Base-by-base conservation (phyloP, 2,113 vertebrate species). In the Psilopsiagon aymara region DNA sequence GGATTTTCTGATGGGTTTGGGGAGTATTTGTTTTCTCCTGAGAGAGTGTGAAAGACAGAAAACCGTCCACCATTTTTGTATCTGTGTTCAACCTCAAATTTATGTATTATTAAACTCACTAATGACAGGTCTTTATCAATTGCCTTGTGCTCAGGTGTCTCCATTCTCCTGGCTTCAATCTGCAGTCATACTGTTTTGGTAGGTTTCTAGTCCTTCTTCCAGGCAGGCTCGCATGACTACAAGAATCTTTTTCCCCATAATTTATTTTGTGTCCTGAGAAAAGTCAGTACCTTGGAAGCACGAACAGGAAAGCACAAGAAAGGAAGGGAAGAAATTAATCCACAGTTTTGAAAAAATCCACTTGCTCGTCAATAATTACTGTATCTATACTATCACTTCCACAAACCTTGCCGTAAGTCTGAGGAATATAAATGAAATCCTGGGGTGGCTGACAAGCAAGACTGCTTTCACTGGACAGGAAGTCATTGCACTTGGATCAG, bases 401-500 rank as follows among this genome's bases (percentile, higher is more conserved):
- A 46, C 35, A 69, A 74, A 69, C 17, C 20, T 77, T 41, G 43
- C 31, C 28, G 3, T 6, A 19, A 25, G 10, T 27, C 4, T 63
- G 51, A 63, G 44, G 62, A 74, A n/a, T 24, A 35, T 19, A 47
- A 82, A 41, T 8, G 11, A 39, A 86, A 51, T 68, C 71, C 12
- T 31, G 20, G 20, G 10, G 10, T 3, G 17, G 29, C 14, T 71
- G 62, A 31, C 17, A 10, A 28, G 47, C 33, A 57, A 66, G 31
- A 37, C 20, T 35, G 46, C 57, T 68, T 62, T 49, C 20, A 41
- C 11, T 17, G 21, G 41, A 9, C 3, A 8, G 80, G 23, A 60
- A 17, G 0, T 4, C 8, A 10, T 24, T 49, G 27, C 13, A 0
- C 0, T 35, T 13, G 41, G 44, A 47, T 49, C 66, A 44, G 75